A percentile compares a stretch with the other conserved stretches of the same genome.
phyloP scores from a whole-genome alignment of 2,113 vertebrate genomes.

The Ariopsis seemanni region DNA sequence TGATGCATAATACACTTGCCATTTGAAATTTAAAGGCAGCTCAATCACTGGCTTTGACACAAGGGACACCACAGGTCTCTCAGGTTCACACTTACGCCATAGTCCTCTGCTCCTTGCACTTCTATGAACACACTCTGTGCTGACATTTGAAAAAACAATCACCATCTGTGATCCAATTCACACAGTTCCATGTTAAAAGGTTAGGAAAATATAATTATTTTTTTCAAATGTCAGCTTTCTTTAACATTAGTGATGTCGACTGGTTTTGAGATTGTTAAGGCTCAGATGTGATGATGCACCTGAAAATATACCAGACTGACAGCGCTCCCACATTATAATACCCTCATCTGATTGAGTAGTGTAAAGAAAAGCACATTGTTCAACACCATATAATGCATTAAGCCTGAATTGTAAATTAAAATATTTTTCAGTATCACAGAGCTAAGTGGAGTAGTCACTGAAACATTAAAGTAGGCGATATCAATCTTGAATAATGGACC shows the following conservation, averaged over 20 bases:
- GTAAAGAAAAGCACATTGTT: not conserved
- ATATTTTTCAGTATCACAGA: not conserved
- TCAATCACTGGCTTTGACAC: not conserved
- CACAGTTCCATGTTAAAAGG: constrained; percentile 55
- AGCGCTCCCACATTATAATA: not conserved
- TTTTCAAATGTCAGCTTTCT: constrained; percentile 55
- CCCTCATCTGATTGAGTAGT: not conserved
- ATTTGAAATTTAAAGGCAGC: not conserved
- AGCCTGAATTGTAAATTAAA: not conserved
- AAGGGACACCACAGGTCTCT: constrained; percentile 18
- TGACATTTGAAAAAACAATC: constrained; percentile 62
- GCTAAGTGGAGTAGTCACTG: not conserved
- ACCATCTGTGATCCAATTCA: constrained; percentile 61
- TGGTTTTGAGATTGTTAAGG: not conserved
- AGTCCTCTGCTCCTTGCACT: constrained; percentile 41
- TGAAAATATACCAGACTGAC: not conserved
- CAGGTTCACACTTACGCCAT: constrained; percentile 50
- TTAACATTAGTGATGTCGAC: not conserved
- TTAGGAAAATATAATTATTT: constrained; percentile 52
- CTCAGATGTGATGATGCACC: not conserved
- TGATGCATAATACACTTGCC: not conserved
- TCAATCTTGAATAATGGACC: not conserved
- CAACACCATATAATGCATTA: not conserved
- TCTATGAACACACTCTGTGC: constrained; percentile 49
- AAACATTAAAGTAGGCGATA: not conserved